Evolutionary conservation across 2,797 vertebrate species (phyloP).

Genomic region (Streptopelia turtur): DNA sequence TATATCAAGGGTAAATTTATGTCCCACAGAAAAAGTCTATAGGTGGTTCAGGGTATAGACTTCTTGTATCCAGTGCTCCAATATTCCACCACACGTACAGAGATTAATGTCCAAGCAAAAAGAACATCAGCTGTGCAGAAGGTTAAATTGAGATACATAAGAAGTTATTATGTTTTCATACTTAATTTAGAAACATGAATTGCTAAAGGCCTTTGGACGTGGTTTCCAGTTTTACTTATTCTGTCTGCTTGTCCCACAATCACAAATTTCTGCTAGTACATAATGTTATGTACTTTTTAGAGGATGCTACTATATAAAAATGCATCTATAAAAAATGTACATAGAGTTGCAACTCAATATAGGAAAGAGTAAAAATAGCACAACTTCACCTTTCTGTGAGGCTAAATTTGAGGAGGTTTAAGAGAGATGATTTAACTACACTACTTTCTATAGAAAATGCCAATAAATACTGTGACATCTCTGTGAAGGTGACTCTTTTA

Average conservation of each 20-base stretch:
- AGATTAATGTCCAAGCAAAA: neutral
- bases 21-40: neutral
- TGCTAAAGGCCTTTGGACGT: neutral
- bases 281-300: neutral
- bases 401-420: neutral
- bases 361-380: neutral
- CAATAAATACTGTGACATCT: neutral
- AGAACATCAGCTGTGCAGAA: neutral
- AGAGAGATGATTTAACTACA: neutral
- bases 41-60: neutral
- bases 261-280: neutral
- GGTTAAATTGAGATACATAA: neutral
- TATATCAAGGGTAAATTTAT: neutral
- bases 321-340: neutral
- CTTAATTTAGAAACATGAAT: neutral
- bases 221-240: neutral
- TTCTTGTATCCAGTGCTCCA: neutral
- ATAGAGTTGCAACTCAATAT: neutral
- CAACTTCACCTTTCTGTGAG: neutral
- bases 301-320: neutral
- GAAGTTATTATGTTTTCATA: neutral
- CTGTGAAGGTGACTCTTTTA: neutral
- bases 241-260: neutral
- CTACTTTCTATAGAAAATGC: neutral
- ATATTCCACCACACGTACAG: accelerated